These are phyloP conservation scores for Sander lucioperca DNA, from an alignment of 2,113 vertebrate species.

Conservation along the genomic window DNA sequence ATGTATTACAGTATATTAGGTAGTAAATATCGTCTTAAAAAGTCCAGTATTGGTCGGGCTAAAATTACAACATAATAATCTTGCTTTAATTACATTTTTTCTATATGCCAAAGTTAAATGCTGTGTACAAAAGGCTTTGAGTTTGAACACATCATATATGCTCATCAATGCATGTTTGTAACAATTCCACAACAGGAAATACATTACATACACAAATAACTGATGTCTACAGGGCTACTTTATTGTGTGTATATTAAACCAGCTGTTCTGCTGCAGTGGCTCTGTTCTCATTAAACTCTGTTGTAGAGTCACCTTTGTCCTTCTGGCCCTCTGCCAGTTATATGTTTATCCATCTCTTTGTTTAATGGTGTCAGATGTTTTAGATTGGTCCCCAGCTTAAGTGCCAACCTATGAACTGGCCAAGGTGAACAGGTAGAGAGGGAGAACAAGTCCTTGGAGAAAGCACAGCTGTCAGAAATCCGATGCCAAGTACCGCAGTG, in stretches of 20 bases:
- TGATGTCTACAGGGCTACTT: background rate
- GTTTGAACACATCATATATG: background rate
- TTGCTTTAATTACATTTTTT: background rate
- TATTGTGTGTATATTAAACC: background rate
- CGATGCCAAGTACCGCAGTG: slow-evolving; percentile 60
- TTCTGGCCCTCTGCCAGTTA: slow-evolving; percentile 49
- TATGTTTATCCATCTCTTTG: slow-evolving; percentile 70
- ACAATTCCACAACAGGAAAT: background rate
- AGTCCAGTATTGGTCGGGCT: background rate
- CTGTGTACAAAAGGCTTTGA: background rate
- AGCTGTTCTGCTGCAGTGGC: slow-evolving; percentile 43
- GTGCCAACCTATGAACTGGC: slow-evolving; percentile 44
- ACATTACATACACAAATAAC: background rate
- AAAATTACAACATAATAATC: background rate
- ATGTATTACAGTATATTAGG: background rate
- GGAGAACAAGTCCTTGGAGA: slow-evolving; percentile 69
- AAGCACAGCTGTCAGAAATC: slow-evolving; percentile 76
- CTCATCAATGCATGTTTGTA: background rate
- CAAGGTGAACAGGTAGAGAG: slow-evolving; percentile 71
- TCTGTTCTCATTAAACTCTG: slow-evolving; percentile 48
- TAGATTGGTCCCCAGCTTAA: slow-evolving; percentile 15
- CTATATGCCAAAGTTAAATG: background rate
- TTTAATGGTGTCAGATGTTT: slow-evolving; percentile 71
- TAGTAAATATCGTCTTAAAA: background rate
- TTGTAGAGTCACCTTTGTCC: slow-evolving; percentile 69